Evolutionary conservation across 2,797 vertebrate genomes (phyloP).

Genomic region (Sebastolobus altivelis): DNA sequence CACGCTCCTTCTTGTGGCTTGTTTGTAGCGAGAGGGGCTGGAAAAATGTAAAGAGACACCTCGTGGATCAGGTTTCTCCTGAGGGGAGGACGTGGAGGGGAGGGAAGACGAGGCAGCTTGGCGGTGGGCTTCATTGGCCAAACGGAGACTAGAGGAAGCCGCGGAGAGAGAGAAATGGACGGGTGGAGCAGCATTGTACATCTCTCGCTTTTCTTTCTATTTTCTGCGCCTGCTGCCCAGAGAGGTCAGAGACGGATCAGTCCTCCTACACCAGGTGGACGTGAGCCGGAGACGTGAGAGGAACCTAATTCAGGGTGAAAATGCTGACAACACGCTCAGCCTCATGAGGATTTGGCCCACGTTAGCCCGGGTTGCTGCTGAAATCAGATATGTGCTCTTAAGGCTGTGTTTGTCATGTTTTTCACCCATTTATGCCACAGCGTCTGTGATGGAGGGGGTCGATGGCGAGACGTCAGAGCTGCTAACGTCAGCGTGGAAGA

Average conservation of each 20-base stretch:
- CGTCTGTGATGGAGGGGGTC: background rate
- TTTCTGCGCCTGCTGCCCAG: conserved; percentile 67
- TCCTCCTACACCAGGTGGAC: conserved; percentile 9
- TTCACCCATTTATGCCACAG: background rate
- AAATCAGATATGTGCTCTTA: background rate
- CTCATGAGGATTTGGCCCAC: conserved; percentile 11
- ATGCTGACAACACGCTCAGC: background rate
- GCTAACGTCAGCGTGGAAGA: background rate
- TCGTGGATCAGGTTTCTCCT: conserved; percentile 78
- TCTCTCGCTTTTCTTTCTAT: conserved; percentile 50
- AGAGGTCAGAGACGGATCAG: conserved; percentile 65
- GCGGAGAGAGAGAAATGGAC: conserved; percentile 16
- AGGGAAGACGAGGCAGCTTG: conserved; percentile 33
- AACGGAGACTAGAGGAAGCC: conserved; percentile 44
- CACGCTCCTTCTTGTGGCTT: conserved; percentile 51
- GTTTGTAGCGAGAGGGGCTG: conserved; percentile 69
- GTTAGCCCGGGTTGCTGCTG: background rate
- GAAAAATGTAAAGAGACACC: conserved; percentile 79
- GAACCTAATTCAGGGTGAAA: conserved; percentile 17
- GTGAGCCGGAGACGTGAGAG: background rate
- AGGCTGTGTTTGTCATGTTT: conserved; percentile 4
- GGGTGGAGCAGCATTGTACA: conserved; percentile 51
- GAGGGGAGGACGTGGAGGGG: conserved; percentile 52
- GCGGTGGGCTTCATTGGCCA: conserved; percentile 72
- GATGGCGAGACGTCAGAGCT: background rate